Base-by-base conservation (phyloP, 2,797 vertebrate species). In the Protonibea diacanthus region DNA sequence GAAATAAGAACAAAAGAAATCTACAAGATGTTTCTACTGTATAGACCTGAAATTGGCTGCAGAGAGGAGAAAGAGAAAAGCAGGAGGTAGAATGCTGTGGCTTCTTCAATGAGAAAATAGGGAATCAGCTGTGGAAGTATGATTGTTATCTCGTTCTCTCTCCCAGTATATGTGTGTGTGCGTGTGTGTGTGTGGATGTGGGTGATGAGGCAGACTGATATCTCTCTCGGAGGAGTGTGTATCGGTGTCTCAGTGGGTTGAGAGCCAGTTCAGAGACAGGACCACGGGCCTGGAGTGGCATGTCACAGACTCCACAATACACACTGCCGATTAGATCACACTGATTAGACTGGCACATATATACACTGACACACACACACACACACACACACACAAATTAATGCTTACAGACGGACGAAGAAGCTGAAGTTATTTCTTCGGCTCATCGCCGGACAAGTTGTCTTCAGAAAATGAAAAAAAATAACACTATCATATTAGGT, bases 41-140 rank as follows among this genome's bases (percentile, higher is more conserved):
- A 93, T 83, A 81, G 81, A 88, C 74, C 69, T 88, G 90, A 91
- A 90, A 93, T 91, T 92, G 88, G 88, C 80, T 89, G 80, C 62
- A 85, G 79, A 68, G 71, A 78, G 80, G 86, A 91, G 83, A 87
- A 83, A 82, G 76, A 87, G 75, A 83, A 84, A 71, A 80, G 77
- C 78, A 87, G 57, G 83, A 82, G 74, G 82, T 67, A 58, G 61
- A 79, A 74, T 76, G 71, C 81, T 78, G 82, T 81, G 74, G 82
- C 83, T 85, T 84, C 74, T 87, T 85, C 74, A 77, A 86, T 89
- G 89, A 88, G 91, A 94, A 95, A 91, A 93, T 91, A 90, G 90
- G 92, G 93, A 95, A 95, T 95, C 94, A 92, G 94, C 88, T 93
- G 94, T 92, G 91, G 89, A 93, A 93, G 94, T 92, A 91, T 92